Evolutionary conservation across 2,888 invertebrate species (phyloP), one percentile per base, ranked within the genome.

Genomic region (Scaptomyza cyrtandrae): DNA sequence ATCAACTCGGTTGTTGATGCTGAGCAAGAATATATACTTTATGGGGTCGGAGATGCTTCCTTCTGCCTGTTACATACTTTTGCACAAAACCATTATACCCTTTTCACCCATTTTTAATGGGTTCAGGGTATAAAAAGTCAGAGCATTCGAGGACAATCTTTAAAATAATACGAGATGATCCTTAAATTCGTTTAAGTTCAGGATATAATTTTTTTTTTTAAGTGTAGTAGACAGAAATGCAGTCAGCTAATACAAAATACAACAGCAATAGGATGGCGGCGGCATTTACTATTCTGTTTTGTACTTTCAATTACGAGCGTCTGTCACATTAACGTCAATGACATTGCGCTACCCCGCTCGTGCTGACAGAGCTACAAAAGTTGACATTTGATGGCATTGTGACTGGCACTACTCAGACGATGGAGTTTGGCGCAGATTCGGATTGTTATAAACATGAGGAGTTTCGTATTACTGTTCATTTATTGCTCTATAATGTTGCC

Each of bases 301-400:
- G 45, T 57, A 65, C 71, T 74, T 60, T 67, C 74, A 64, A 71
- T 75, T 63, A 78, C 56, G 57, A 50, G 19, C 10, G 41, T 41
- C 35, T 50, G 54, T 39, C 58, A 48, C 74, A 62, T 65, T 75
- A 70, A 63, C 70, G 60, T 35, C 62, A 53, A 49, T 67, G 79
- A 59, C 62, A 66, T 49, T 43, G 48, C 49, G 35, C 31, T 46
- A 19, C n/a, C 24, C n/a, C 10, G 50, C 37, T 4, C 3, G 9
- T 14, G 45, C 45, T 66, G 71, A 56, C 65, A 61, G 59, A 33
- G 43, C 55, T 24, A 62, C 69, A 73, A 74, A 65, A 69, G 48
- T 52, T 59, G 66, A 31, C 50, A 31, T 54, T 33, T 29, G 24
- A 31, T 44, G 55, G 31, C 43, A 39, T 55, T 19, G 39, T 52